Evolutionary conservation across 2,113 vertebrate species (phyloP).

Genomic region (Hemiscyllium ocellatum): DNA sequence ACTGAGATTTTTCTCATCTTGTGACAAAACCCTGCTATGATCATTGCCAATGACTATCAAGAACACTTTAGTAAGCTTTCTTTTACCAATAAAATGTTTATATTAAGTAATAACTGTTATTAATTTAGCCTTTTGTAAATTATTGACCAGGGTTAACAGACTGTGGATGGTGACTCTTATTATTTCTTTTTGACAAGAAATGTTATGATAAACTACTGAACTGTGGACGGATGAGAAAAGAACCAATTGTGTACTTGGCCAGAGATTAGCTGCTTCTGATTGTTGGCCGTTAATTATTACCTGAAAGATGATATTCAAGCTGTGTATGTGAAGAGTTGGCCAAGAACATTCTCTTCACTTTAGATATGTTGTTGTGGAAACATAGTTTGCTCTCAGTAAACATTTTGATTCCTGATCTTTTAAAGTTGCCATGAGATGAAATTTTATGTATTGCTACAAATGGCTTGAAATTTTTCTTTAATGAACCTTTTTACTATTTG

Average conservation of each 20-base stretch:
- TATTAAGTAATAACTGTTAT: background rate
- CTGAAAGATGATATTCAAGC: conserved; percentile 17
- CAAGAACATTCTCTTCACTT: conserved; percentile 18
- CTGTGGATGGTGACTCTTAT: background rate
- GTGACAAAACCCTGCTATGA: background rate
- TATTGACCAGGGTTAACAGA: background rate
- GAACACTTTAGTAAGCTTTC: background rate
- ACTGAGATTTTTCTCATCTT: background rate
- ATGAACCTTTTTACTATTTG: background rate
- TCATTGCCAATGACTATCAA: background rate
- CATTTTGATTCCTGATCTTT: background rate
- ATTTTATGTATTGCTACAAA: background rate
- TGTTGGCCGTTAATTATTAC: conserved; percentile 17
- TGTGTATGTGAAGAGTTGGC: background rate
- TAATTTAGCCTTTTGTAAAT: background rate
- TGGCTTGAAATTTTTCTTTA: background rate
- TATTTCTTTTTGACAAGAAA: background rate
- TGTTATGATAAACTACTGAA: conserved; percentile 19
- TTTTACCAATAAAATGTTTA: background rate
- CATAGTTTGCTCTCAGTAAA: background rate
- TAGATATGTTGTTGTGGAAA: conserved; percentile 1
- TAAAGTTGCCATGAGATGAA: background rate
- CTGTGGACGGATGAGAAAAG: background rate
- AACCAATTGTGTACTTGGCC: background rate
- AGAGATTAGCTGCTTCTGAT: background rate